Conservation (phyloP, 1,140 invertebrate genomes). For the Zaprionus capensis region DNA sequence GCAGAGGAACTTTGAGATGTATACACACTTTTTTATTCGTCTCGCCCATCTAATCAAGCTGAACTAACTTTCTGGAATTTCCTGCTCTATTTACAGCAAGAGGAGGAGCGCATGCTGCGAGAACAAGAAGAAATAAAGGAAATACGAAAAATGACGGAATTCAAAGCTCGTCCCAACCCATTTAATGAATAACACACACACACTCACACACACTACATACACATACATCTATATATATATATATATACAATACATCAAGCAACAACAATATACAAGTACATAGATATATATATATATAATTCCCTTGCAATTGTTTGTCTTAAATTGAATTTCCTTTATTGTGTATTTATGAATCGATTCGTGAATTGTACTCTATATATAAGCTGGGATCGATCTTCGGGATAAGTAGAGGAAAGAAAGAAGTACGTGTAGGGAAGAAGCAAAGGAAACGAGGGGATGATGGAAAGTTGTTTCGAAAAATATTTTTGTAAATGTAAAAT, state of each 20-base stretch:
- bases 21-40: too few relatives aligned
- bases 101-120: constrained; percentile 72
- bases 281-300: constrained; percentile 4
- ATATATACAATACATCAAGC: constrained; percentile 5
- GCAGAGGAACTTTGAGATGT: too few relatives aligned
- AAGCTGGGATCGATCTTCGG: constrained; percentile 1
- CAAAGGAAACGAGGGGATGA: neutral
- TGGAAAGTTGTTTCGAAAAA: constrained; percentile 20
- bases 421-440: neutral
- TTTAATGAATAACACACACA: constrained; percentile 61
- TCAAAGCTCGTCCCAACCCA: constrained; percentile 83
- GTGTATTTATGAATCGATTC: neutral
- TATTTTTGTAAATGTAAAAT: constrained; percentile 51
- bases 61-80: neutral
- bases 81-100: constrained; percentile 69
- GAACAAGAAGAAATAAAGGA: constrained; percentile 69
- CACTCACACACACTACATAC: constrained; percentile 5
- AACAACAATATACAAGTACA: constrained; percentile 14
- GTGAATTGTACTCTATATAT: neutral
- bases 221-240: constrained; percentile 11
- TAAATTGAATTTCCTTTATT: neutral
- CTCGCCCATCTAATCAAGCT: neutral
- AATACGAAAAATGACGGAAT: constrained; percentile 75
- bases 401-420: neutral
- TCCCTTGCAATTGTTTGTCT: neutral